These are phyloP conservation scores for Spilogale gracilis DNA, from an alignment of 2,113 vertebrate genomes.

Conservation along the genomic window DNA sequence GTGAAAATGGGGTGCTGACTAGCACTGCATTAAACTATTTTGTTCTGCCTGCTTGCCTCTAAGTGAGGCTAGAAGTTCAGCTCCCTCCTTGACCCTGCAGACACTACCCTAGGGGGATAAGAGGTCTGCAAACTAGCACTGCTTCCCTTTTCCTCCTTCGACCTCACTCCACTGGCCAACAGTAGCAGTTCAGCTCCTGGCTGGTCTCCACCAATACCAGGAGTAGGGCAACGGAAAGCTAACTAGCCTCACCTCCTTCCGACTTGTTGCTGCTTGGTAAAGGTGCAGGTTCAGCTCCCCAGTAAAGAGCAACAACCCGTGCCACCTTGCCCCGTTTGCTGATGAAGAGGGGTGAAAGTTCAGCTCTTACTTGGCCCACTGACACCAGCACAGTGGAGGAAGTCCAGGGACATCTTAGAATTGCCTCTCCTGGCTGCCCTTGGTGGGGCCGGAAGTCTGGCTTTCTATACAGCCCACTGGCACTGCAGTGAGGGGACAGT, in stretches of 20 bases:
- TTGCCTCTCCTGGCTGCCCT: not conserved
- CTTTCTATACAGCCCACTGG: not conserved
- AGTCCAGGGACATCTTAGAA: not conserved
- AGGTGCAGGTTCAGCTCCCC: not conserved
- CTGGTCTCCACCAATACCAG: not conserved
- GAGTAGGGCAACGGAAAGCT: not conserved
- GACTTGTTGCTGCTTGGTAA: not conserved
- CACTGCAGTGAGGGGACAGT: accelerated
- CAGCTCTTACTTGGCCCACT: not conserved
- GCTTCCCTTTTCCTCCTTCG: not conserved
- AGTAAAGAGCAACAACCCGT: not conserved
- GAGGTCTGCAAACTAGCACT: not conserved
- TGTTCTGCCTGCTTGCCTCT: not conserved
- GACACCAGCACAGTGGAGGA: not conserved
- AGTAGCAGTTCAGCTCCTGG: not conserved
- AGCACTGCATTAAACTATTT: not conserved
- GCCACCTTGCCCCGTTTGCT: not conserved
- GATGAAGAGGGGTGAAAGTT: not conserved
- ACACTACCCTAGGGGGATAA: not conserved
- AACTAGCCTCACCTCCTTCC: not conserved
- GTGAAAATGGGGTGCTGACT: not conserved
- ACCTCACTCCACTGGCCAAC: no score
- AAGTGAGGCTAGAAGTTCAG: not conserved
- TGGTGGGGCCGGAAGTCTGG: not conserved
- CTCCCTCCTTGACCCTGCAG: no score